Evolutionary conservation across 2,888 invertebrate species (phyloP).

Genomic region (Anodontia alba): DNA sequence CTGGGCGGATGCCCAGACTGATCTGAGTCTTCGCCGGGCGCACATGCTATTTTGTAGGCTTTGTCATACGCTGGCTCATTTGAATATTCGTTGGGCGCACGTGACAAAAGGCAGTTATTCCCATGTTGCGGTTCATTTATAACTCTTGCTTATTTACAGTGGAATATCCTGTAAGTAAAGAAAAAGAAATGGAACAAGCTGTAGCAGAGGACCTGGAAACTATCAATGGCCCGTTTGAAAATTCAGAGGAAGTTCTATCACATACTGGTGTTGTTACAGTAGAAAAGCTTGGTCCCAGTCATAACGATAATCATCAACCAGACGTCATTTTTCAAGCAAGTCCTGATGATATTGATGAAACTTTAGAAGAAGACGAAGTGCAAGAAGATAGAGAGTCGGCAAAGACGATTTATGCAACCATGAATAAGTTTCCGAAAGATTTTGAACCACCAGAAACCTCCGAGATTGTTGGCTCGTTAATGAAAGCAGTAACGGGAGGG

Average conservation of each 20-base stretch:
- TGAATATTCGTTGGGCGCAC: too few species aligned
- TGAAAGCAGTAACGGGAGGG: constrained; percentile 18
- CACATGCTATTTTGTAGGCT: too few species aligned
- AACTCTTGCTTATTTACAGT: too few species aligned
- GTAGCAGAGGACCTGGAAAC: constrained; percentile 42
- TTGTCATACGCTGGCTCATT: too few species aligned
- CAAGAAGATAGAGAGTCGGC: neutral
- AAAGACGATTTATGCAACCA: constrained; percentile 29
- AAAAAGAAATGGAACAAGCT: constrained; percentile 28
- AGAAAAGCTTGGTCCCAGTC: constrained; percentile 2
- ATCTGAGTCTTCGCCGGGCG: too few species aligned
- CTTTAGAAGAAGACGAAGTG: neutral
- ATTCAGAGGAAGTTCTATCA: constrained; percentile 41
- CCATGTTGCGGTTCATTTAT: too few species aligned
- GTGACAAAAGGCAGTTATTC: too few species aligned
- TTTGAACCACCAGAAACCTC: constrained; percentile 51
- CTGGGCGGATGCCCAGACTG: too few species aligned
- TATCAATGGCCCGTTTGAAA: constrained; percentile 42
- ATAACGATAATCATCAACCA: neutral
- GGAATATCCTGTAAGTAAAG: neutral
- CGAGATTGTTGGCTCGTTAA: constrained; percentile 43
- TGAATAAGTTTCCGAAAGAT: constrained; percentile 45
- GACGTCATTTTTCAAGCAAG: neutral
- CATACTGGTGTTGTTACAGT: constrained; percentile 49
- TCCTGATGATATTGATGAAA: neutral